These are phyloP conservation scores for Laothoe populi DNA, from an alignment of 2,888 invertebrate genomes.

Conservation along the genomic window DNA sequence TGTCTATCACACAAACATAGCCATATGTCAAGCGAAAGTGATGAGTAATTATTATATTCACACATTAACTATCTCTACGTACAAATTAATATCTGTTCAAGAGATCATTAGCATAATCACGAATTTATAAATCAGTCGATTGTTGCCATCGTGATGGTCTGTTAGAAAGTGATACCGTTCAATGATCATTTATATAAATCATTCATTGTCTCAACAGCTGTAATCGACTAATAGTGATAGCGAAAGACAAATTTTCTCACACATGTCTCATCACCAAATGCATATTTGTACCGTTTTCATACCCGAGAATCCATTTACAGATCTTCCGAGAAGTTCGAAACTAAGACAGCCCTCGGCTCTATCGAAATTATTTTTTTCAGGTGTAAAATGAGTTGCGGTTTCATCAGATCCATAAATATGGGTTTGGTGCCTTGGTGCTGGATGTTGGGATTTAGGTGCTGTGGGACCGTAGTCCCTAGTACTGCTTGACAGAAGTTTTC, in stretches of 20 bases:
- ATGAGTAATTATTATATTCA: background rate
- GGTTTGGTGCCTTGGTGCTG: too few relatives aligned
- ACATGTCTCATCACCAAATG: background rate
- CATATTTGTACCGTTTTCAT: conserved; percentile 1
- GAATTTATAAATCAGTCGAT: conserved; percentile 10
- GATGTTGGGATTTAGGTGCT: too few relatives aligned
- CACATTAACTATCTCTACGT: background rate
- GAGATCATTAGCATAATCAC: conserved; percentile 19
- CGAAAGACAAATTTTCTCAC: conserved; percentile 1
- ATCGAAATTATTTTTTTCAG: too few relatives aligned
- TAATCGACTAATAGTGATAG: background rate
- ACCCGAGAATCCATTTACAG: too few relatives aligned
- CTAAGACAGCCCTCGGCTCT: too few relatives aligned
- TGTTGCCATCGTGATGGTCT: conserved; percentile 11
- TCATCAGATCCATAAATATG: too few relatives aligned
- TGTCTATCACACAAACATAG: too few relatives aligned
- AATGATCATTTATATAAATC: conserved; percentile 1
- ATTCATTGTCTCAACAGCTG: background rate
- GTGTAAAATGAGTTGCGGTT: too few relatives aligned
- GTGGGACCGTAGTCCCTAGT: too few relatives aligned
- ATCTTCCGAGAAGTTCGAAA: too few relatives aligned
- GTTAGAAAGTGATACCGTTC: conserved; percentile 21
- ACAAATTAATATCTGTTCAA: conserved; percentile 8
- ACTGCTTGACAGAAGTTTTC: too few relatives aligned
- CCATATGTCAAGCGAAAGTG: background rate